Base-by-base conservation (phyloP, 2,797 vertebrate genomes). In the Pangasius larnaudii region DNA sequence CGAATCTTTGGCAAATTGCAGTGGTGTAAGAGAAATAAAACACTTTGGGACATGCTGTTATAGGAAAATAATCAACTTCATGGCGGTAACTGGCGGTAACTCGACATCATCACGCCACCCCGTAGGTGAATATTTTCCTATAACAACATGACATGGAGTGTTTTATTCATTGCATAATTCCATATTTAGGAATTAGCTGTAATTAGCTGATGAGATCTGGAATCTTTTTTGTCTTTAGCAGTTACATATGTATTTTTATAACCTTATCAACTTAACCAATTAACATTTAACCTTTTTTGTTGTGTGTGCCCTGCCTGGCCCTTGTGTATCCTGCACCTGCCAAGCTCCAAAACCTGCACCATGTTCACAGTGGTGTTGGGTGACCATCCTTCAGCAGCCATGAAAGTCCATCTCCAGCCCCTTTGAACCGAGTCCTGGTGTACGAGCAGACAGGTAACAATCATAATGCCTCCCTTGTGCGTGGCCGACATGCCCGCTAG, bases 381-480 rank as follows among this genome's bases (percentile, higher is more conserved):
- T 93, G 89, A 91, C 92, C 81, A 63, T 86, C 87, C 82, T 89
- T 86, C 90, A 65, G 81, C 84, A 39, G 84, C 75, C 87, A 90
- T 91, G 87, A 92, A 91, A 92, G 90, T 91, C 87, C 86, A 86
- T 88, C 91, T 88, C 78, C 79, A 80, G 86, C 81, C 87, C 59
- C 89, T 93, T 93, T 93, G 91, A 93, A 91, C 90, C 87, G 65
- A 87, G 91, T 85, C 77, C 24, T 84, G 88, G 89, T 85, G 85
- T 89, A 90, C 72, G 87, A 89, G 78, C 56, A 91, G 87, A 82
- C 86, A 59, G 86, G 88, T 91, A 91, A 90, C 24, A 56, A 87
- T 90, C 87, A 96, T 95, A 96, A 96, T 92, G 92, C 87, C 89
- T 86, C 91, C 51, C 91, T 95, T 96, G 95, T 95, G 87, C 89